Evolutionary conservation across 2,888 invertebrate genomes (phyloP).

Genomic region (Cenopis cana): DNA sequence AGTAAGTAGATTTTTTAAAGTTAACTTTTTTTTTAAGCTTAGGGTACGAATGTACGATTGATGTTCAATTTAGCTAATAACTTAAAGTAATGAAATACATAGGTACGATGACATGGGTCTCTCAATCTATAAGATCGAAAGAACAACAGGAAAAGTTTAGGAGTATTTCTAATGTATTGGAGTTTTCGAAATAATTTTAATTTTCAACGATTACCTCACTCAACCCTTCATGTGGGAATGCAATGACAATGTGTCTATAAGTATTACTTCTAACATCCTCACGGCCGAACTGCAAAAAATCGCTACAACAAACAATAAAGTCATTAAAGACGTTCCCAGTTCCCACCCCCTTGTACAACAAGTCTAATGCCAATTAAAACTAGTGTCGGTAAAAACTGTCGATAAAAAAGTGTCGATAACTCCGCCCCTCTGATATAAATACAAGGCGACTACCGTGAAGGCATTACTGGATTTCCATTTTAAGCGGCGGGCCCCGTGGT

Average conservation of each 20-base stretch:
- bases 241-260: constrained; percentile 8
- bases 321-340: constrained; percentile 53
- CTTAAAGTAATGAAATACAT: not conserved
- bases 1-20: no score
- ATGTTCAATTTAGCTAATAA: no score
- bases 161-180: no score
- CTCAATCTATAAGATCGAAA: no score
- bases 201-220: not conserved
- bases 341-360: constrained; percentile 45
- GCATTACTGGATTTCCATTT: constrained; percentile 78
- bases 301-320: constrained; percentile 41
- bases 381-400: constrained; percentile 54
- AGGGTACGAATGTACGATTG: no score
- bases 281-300: constrained; percentile 11
- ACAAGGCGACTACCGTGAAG: constrained; percentile 74
- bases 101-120: no score
- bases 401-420: constrained; percentile 44
- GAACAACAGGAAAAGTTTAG: no score
- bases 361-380: constrained; percentile 67
- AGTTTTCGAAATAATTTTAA: no score
- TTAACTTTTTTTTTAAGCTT: no score
- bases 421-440: constrained; percentile 66
- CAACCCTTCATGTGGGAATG: not conserved
- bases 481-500: constrained; percentile 68
- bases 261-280: constrained; percentile 7